Evolutionary conservation across 2,888 invertebrate species (phyloP), one percentile per base, ranked within the genome.

Genomic region (Cancer borealis): DNA sequence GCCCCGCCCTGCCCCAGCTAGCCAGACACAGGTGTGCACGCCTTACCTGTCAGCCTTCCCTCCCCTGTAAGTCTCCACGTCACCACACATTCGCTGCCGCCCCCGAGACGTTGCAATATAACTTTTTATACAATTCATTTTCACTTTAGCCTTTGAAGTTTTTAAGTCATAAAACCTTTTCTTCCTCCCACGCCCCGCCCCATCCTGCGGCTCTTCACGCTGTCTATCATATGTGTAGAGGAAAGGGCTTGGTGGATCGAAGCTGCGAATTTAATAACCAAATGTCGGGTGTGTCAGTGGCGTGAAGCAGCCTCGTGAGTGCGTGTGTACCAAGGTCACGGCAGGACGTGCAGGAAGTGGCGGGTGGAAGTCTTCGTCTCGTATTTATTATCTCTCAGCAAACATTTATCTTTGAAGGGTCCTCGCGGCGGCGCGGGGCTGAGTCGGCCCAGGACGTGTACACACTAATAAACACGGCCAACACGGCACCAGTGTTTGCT

Each of bases 11-110:
- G 14, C 79, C 30, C 39, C 84, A 39, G 39, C 84, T 14, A 30
- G 39, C 84, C 84, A 84, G 84, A 84, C 84, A 84, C 84, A 84
- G 84, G 84, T 84, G 84, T 84, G 84, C 84, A 84, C 39, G 84
- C 84, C 84, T 84, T 84, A 84, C 84, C 84, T 84, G 84, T 84
- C 84, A 39, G 39, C 84, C 39, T 39, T 4, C 39, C 84, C 30
- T 17, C 39, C n/a, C 10, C 84, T 39, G 14, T 54, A 14, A 21
- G 8, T 30, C 84, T 3, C 39, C 84, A 10, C 6, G 84, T 39
- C 39, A 26, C 73, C 73, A 84, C 30, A 39, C 84, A 39, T 10
- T 84, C 30, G 39, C 14, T 17, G 84, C 84, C 21, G 66, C 66
- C 14, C 73, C 10, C 84, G 84, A 84, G 84, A 30, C 84, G 30